Evolutionary conservation across 2,888 invertebrate genomes (phyloP), one percentile per base, ranked within the genome.

Genomic region (Heliconius sara): DNA sequence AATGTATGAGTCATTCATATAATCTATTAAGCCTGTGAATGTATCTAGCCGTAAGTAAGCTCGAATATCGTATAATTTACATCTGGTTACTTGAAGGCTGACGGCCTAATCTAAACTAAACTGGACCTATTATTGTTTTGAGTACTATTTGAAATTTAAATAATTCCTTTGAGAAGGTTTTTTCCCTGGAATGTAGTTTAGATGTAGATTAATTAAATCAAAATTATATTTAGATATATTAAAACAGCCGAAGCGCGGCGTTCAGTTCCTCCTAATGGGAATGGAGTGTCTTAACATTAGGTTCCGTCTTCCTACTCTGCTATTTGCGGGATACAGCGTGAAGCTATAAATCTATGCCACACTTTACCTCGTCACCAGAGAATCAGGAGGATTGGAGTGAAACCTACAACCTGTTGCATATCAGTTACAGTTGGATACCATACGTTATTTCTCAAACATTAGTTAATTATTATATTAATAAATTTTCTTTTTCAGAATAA

Each of bases 401-500:
- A 47, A 47, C 47, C 47, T 16, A 47, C 7, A 52, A 52, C 2
- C 52, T 52, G 19, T 52, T 6, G 19, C 39, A 39, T 10, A 9
- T 39, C 2, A 39, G 9, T 2, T 39, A 10, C 10, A 10, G 2
- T 39, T 39, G 9, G 9, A 39, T 39, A 34, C 9, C 34, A 9
- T 34, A 39, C 0, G 12, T 4, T n/a, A n/a, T 3, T 67, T 67
- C 34, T 22, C 30, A 34, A 19, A 65, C n/a, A n/a, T n/a, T n/a
- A n/a, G n/a, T n/a, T n/a, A n/a, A n/a, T n/a, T n/a, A n/a, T n/a
- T n/a, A n/a, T n/a, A n/a, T n/a, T n/a, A n/a, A 22, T 63, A 25
- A 27, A 12, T 63, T 76, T 57, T 74, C 84, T 82, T 79, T 86
- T 87, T n/a, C 83, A 87, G 91, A 88, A 87, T 88, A 89, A 88